These are phyloP conservation scores for Natator depressus DNA, from an alignment of 2,113 vertebrate species.

Conservation along the genomic window DNA sequence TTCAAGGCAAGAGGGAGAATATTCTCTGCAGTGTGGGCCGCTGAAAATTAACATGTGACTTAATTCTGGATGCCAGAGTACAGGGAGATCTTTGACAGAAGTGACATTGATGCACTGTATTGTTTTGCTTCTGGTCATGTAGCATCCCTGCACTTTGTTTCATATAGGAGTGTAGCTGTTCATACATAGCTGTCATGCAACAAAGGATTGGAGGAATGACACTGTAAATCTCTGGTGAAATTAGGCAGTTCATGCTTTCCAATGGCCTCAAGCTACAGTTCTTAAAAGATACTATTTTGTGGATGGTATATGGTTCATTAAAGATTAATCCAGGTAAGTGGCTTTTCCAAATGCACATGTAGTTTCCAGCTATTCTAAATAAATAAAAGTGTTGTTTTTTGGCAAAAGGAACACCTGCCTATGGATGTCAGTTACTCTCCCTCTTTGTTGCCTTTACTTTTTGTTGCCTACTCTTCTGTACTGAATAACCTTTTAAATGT, in stretches of 20 bases:
- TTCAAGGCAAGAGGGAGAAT: slow-evolving; percentile 55
- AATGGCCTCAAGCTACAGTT: slow-evolving; percentile 36
- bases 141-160: slow-evolving; percentile 35
- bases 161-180: slow-evolving; percentile 18
- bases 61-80: slow-evolving; percentile 31
- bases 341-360: not conserved
- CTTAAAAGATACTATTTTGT: slow-evolving; percentile 46
- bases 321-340: slow-evolving; percentile 57
- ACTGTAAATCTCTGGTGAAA: slow-evolving; percentile 35
- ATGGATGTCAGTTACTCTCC: slow-evolving; percentile 53
- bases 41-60: not conserved
- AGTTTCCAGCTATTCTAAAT: slow-evolving; percentile 33
- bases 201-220: not conserved
- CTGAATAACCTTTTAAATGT: slow-evolving; percentile 70
- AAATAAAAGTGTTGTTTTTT: slow-evolving; percentile 29
- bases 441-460: slow-evolving; percentile 61
- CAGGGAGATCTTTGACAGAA: slow-evolving; percentile 39
- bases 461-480: slow-evolving; percentile 68
- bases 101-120: slow-evolving; percentile 44
- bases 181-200: slow-evolving; percentile 36
- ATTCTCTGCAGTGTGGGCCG: slow-evolving; percentile 46
- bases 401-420: slow-evolving; percentile 24
- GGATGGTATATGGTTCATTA: slow-evolving; percentile 54
- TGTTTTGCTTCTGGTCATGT: slow-evolving; percentile 50
- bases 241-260: not conserved